Base-by-base conservation (phyloP, 2,113 vertebrate species). In the Calidris pygmaea region DNA sequence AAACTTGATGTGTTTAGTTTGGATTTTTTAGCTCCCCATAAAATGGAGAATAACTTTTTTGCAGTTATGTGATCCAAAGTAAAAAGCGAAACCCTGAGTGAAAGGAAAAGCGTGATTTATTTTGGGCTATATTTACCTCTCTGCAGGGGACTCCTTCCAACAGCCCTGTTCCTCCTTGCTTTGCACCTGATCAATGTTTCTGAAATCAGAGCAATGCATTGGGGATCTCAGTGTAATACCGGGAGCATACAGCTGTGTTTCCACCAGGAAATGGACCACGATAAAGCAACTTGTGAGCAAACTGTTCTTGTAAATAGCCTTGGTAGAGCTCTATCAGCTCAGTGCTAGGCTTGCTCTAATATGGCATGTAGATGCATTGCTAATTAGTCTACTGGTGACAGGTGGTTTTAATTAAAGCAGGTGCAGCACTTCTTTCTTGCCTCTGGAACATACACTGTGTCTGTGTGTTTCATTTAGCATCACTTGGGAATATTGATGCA, bases 381-480 rank as follows among this genome's bases (percentile, higher is more conserved):
- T 82, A 66, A 89, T 85, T 66, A 56, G 53, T 3, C 35, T 41
- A 16, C 12, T 0, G 1, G 50, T 81, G 47, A 16, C 18, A 45
- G 32, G 39, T 1, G 1, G 12, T 52, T 77, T 63, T 68, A 47
- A 68, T 83, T 83, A 48, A 58, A 86, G 65, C 21, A 26, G 22
- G 37, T 72, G 10, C 7, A 41, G 34, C 3, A 3, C 45, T 85
- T 4, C 20, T 72, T 56, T 67, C 39, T 35, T 77, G 17, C 35
- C 14, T 72, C 53, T 39, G 29, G 53, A 72, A 24, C 0, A 1
- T 62, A 29, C 0, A 0, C 24, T 1, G 6, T 43, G 29, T 21
- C 32, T 3, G 1, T 35, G 63, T 24, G n/a, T 83, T 79, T 72
- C 2, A 4, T 76, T 89, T 27, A 59, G 34, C 15, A 7, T 55